phyloP scores from a whole-genome alignment of 2,888 invertebrate species.

The Aphidius colemani region DNA sequence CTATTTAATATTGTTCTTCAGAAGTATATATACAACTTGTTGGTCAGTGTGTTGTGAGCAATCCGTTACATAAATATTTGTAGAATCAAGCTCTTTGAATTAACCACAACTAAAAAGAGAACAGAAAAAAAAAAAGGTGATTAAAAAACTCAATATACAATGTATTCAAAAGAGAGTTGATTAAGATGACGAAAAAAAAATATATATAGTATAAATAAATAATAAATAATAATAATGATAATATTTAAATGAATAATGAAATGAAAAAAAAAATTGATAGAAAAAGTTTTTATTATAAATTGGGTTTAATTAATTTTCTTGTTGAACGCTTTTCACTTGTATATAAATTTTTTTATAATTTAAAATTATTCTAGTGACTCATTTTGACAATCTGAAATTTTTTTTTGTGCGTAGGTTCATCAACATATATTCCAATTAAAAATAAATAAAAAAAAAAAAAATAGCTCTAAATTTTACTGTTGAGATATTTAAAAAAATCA shows the following conservation, averaged over 20 bases:
- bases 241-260: no score
- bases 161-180: neutral
- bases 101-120: neutral
- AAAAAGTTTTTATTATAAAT: neutral
- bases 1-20: constrained; percentile 17
- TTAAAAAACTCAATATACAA: neutral
- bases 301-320: neutral
- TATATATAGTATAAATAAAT: neutral
- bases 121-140: neutral
- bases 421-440: constrained; percentile 13
- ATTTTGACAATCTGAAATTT: neutral
- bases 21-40: neutral
- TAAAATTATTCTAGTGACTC: neutral
- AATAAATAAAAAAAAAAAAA: neutral
- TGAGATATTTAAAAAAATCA: no score
- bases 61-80: constrained; percentile 9
- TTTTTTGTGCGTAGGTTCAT: constrained; percentile 15
- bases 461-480: neutral
- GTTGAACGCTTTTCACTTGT: neutral
- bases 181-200: neutral
- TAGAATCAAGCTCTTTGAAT: neutral
- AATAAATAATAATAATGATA: no score
- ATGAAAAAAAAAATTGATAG: neutral
- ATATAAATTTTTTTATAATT: neutral
- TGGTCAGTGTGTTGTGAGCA: neutral